Evolutionary conservation across 2,888 invertebrate species (phyloP), one percentile per base, ranked within the genome.

Genomic region (Psylliodes chrysocephalus): DNA sequence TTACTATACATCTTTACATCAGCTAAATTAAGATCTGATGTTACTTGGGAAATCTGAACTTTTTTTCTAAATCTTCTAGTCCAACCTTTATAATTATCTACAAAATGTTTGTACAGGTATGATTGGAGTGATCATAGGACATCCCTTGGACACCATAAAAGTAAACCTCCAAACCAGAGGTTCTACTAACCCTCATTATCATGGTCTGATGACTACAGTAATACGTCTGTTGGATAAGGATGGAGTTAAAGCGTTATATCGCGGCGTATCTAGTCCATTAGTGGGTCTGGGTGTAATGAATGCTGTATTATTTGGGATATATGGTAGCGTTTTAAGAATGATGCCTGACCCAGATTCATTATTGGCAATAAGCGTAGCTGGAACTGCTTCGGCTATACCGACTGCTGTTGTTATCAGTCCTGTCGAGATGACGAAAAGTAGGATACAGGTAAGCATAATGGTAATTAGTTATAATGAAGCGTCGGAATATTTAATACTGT

Each of bases 41-140:
- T n/a, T n/a, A n/a, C n/a, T n/a, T n/a, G n/a, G n/a, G n/a, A n/a
- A n/a, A n/a, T n/a, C n/a, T n/a, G n/a, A n/a, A n/a, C n/a, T n/a
- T n/a, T n/a, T n/a, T n/a, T n/a, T n/a, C n/a, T n/a, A n/a, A n/a
- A n/a, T n/a, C n/a, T n/a, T n/a, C n/a, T n/a, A n/a, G n/a, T n/a
- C n/a, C n/a, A n/a, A n/a, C n/a, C n/a, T n/a, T n/a, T n/a, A n/a
- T n/a, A n/a, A n/a, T n/a, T n/a, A n/a, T n/a, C n/a, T n/a, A n/a
- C n/a, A 44, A 2, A 19, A 5, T 44, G 2, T 15, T 44, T 44
- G 10, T 42, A 14, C 15, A 49, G 49, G 49, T 28, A 28, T 49
- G 28, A n/a, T 15, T 4, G 49, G 49, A 10, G 49, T 49, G 15
- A 5, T 14, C n/a, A 28, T 49, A 49, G 49, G 49, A 49, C 28